Evolutionary conservation across 2,888 invertebrate genomes (phyloP).

Genomic region (Amiota minor): DNA sequence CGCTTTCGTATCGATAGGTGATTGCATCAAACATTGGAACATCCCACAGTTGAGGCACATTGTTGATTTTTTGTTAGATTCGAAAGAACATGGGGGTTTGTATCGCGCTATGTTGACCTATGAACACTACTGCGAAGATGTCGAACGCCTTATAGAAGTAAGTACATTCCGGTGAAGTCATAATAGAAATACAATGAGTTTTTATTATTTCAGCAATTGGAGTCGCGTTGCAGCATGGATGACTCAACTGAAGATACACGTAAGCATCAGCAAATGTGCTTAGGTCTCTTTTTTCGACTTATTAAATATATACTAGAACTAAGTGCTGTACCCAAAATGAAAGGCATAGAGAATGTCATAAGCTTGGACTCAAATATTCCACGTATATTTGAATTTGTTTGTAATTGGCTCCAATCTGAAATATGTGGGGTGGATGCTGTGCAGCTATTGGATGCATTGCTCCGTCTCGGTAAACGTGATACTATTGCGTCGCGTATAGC

Average conservation of each 20-base stretch:
- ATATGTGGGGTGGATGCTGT: slow-evolving; percentile 66
- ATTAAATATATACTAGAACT: slow-evolving; percentile 64
- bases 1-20: slow-evolving; percentile 65
- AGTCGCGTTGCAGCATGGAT: slow-evolving; percentile 55
- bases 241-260: slow-evolving; percentile 67
- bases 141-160: slow-evolving; percentile 68
- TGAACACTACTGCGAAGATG: slow-evolving; percentile 62
- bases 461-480: slow-evolving; percentile 56
- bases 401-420: slow-evolving; percentile 66
- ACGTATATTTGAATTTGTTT: slow-evolving; percentile 63
- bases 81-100: slow-evolving; percentile 61
- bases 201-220: slow-evolving; percentile 53
- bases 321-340: slow-evolving; percentile 47
- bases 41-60: slow-evolving; percentile 70
- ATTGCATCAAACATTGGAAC: slow-evolving; percentile 68
- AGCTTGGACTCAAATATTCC: slow-evolving; percentile 67
- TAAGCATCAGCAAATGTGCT: slow-evolving; percentile 65
- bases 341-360: slow-evolving; percentile 56
- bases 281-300: slow-evolving; percentile 63
- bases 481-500: slow-evolving; percentile 58
- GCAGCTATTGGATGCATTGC: slow-evolving; percentile 58
- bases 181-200: neutral
- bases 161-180: slow-evolving; percentile 36
- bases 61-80: slow-evolving; percentile 68
- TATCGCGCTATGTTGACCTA: slow-evolving; percentile 68